Base-by-base conservation (phyloP, 2,888 invertebrate species). In the Amphimallon solstitiale region DNA sequence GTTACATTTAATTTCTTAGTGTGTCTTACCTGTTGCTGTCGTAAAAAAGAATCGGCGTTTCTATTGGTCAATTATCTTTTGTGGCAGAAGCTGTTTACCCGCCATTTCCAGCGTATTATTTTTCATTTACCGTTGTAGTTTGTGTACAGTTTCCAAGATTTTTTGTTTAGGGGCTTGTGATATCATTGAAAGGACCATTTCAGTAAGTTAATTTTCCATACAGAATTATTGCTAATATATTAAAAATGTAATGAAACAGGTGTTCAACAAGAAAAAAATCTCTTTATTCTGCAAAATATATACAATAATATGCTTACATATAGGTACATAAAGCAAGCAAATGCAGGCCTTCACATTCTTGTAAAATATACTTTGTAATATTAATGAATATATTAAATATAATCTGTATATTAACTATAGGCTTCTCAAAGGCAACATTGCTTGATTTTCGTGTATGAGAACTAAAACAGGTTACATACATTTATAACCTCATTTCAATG, bases 361-460 rank as follows among this genome's bases (percentile, higher is more conserved):
- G 49, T 63, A 65, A 68, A 65, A 68, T 63, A 64, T 56, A 60
- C n/a, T 64, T 29, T 29, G 5, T 29, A 29, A 35, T 17, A 63
- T 46, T 17, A 54, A 40, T 56, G 48, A 66, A 64, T 59, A 67
- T 65, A 37, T 38, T 62, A 54, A 66, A 64, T 59, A 67, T 65
- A 37, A 46, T 62, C 56, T 35, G 34, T 64, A 49, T 64, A 56
- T 54, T 69, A 68, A 54, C 52, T 37, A 54, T 54, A 68, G 69
- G 67, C 67, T 63, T 64, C 34, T 46, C 61, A 62, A 69, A 68
- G 69, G 69, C 67, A 68, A 69, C 67, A 65, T 60, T 54, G 66
- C 69, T 63, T 29, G 56, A 35, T 17, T 40, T 49, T 48, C n/a
- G 45, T 59, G 23, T 19, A 15, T 35, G 45, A 29, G 37, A 19